Percentiles rank a stretch among this genome's conserved stretches.
phyloP scores from a whole-genome alignment of 2,113 vertebrate species.

The Larimichthys polyactis region DNA sequence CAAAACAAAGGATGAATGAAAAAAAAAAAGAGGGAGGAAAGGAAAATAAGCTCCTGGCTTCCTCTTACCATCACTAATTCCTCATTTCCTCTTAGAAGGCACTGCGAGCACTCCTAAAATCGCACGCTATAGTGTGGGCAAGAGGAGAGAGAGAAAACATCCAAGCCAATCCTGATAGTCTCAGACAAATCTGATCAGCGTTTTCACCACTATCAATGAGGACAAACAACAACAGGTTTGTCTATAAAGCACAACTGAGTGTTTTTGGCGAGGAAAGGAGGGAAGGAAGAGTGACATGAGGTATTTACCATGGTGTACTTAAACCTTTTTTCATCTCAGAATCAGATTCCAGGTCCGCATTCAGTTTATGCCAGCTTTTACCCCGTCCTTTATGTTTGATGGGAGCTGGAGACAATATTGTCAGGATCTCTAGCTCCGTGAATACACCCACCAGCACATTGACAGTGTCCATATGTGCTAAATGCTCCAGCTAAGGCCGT shows the following conservation, averaged over 20 bases:
- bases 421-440: constrained; percentile 66
- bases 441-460: constrained; percentile 77
- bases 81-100: constrained; percentile 83
- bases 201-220: constrained; percentile 73
- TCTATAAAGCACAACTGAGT: constrained; percentile 64
- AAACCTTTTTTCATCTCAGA: constrained; percentile 78
- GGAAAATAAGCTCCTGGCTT: constrained; percentile 82
- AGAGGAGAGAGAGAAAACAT: constrained; percentile 65
- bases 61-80: constrained; percentile 85
- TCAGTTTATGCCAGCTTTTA: constrained; percentile 77
- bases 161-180: constrained; percentile 77
- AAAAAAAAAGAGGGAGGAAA: constrained; percentile 60
- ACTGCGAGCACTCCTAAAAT: constrained; percentile 74
- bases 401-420: constrained; percentile 77
- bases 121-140: constrained; percentile 81
- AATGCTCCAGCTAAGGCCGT: constrained; percentile 73
- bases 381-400: constrained; percentile 72
- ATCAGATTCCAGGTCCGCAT: constrained; percentile 81
- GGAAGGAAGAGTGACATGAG: constrained; percentile 75
- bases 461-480: constrained; percentile 77
- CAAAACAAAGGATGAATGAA: constrained; percentile 69
- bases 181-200: constrained; percentile 83
- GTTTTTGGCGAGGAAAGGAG: constrained; percentile 64
- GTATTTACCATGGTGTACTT: constrained; percentile 73
- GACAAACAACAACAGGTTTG: constrained; percentile 73